Evolutionary conservation across 2,888 invertebrate genomes (phyloP).

Genomic region (Cephus nigrinus): DNA sequence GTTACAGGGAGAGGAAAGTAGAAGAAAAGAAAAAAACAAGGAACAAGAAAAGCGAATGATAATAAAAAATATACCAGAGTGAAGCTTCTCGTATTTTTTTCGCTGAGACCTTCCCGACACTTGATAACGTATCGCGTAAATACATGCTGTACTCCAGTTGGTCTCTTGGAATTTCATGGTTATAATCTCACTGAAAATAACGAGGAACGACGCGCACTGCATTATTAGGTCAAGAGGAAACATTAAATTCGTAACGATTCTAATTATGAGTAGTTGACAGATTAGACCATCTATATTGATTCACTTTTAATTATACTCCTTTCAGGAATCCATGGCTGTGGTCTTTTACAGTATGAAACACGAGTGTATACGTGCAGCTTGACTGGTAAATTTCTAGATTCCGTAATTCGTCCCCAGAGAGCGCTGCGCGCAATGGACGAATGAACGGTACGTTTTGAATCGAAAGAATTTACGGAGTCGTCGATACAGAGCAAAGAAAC

Average conservation of each 20-base stretch:
- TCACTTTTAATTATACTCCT: not conserved
- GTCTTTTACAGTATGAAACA: not conserved
- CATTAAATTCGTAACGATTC: not conserved
- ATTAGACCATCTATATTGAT: not conserved
- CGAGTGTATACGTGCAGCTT: not conserved
- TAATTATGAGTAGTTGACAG: not conserved
- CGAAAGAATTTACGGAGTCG: not conserved
- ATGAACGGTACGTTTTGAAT: not conserved
- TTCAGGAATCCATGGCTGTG: not conserved
- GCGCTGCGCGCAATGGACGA: not conserved
- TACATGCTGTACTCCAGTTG: not conserved
- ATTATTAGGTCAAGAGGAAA: not conserved
- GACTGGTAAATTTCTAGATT: not conserved
- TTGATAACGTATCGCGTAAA: not conserved
- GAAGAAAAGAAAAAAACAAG: not conserved
- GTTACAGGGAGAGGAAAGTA: not conserved
- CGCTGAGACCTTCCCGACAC: not conserved
- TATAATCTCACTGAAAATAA: not conserved
- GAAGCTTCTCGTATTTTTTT: not conserved
- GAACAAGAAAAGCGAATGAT: not conserved
- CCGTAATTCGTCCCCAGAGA: not conserved
- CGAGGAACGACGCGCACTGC: not conserved
- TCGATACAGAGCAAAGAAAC: not conserved
- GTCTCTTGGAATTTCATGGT: not conserved
- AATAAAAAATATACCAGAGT: not conserved